Base-by-base conservation (phyloP, 2,888 invertebrate species). In the Sycophila texana region DNA sequence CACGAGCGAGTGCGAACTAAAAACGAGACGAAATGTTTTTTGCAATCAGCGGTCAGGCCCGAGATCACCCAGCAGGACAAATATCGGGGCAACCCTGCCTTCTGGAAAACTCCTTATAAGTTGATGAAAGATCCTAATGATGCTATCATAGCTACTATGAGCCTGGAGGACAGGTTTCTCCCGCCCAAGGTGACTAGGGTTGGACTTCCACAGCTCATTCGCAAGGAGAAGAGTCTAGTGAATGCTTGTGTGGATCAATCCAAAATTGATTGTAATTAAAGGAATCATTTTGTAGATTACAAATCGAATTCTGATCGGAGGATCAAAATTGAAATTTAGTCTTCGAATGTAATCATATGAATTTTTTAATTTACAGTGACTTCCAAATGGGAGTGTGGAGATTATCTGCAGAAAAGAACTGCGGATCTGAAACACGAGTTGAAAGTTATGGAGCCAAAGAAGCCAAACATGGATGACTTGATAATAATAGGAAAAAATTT, bases 391-490 rank as follows among this genome's bases (percentile, higher is more conserved):
- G 83, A 85, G 47, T 83, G 84, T 0, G 86, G 82, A 14, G 76
- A 83, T 0, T 89, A 90, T 63, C 81, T 87, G 4, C 82, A 80
- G 61, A 74, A 83, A 51, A 85, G 85, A 47, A 75, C 82, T 1
- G 10, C 81, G n/a, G 79, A 87, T 14, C 53, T 87, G 7, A 67
- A 83, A 0, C 58, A 83, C 0, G 85, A 87, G 77, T 83, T 91
- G 0, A 26, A 82, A 47, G 61, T 77, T 12, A 80, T 90, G 5
- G 79, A 86, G 20, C 86, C 87, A 0, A 86, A 88, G 49, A 85
- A 84, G 61, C 90, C 89, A 0, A 84, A 89, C 47, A 84, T 83
- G 3, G 81, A 83, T 0, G 49, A 86, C 0, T 77, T 91, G 51
- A 74, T 86, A 0, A 81, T 91, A 0, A 74, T 86, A 22, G 91